Percentiles rank a stretch among this genome's conserved stretches.
Conservation (phyloP, 2,888 invertebrate species). For the Xanthia togata region DNA sequence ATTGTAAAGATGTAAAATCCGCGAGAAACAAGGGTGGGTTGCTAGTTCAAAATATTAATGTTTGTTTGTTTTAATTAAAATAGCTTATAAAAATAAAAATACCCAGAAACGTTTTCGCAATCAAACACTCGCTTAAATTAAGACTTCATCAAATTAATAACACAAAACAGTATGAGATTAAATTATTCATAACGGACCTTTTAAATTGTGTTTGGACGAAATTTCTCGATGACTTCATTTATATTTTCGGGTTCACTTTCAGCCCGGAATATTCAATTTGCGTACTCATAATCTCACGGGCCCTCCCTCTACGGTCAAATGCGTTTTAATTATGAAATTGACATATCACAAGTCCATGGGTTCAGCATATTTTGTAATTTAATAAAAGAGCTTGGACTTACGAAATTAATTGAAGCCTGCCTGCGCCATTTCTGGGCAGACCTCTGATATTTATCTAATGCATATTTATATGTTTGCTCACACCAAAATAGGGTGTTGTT, state of each 20-base stretch:
- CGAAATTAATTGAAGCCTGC: slow-evolving; percentile 83
- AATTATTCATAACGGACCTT: slow-evolving; percentile 82
- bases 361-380: slow-evolving; percentile 86
- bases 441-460: slow-evolving; percentile 86
- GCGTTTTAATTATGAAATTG: slow-evolving; percentile 90
- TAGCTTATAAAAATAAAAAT: not conserved
- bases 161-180: slow-evolving; percentile 67
- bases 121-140: slow-evolving; percentile 48
- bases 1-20: no score
- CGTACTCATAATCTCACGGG: slow-evolving; percentile 83
- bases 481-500: slow-evolving; percentile 78
- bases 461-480: slow-evolving; percentile 88
- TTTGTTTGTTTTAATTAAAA: slow-evolving; percentile 1
- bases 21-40: not conserved
- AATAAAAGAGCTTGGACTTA: slow-evolving; percentile 88
- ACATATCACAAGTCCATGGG: slow-evolving; percentile 84
- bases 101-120: slow-evolving; percentile 19
- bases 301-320: slow-evolving; percentile 86
- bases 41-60: not conserved
- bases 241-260: slow-evolving; percentile 78
- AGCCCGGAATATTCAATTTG: slow-evolving; percentile 84
- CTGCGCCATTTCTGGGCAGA: slow-evolving; percentile 79
- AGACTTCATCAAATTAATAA: slow-evolving; percentile 64
- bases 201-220: slow-evolving; percentile 82
- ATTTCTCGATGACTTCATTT: slow-evolving; percentile 85